Percentiles rank a stretch among this genome's conserved stretches.
Evolutionary conservation across 2,797 vertebrate species (phyloP).

Genomic region (Syncerus caffer): DNA sequence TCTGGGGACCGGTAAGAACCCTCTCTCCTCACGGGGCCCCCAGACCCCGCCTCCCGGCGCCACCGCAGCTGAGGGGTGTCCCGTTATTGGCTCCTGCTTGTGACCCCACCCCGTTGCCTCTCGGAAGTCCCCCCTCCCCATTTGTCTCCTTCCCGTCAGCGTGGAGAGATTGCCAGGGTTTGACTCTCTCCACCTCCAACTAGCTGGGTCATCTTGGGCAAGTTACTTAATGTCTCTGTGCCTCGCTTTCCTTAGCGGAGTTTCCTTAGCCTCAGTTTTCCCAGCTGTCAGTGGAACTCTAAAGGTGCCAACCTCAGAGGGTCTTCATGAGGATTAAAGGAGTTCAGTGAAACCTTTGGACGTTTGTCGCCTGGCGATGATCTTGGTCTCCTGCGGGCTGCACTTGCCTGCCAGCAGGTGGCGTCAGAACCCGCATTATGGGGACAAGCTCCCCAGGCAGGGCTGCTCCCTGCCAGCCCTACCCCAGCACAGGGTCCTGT

Average conservation of each 20-base stretch:
- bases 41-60: neutral
- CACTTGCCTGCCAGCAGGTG: conserved; percentile 34
- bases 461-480: neutral
- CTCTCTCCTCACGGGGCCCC: neutral
- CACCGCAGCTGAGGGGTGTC: neutral
- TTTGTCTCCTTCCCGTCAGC: neutral
- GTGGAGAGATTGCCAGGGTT: neutral
- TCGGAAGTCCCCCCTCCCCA: neutral
- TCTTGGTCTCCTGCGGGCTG: neutral
- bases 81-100: rapidly evolving
- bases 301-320: neutral
- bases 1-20: conserved; percentile 95
- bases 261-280: neutral
- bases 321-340: neutral
- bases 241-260: neutral
- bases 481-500: neutral
- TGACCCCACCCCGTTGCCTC: neutral
- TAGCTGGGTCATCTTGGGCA: neutral
- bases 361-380: rapidly evolving
- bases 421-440: neutral
- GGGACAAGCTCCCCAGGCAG: rapidly evolving
- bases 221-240: neutral
- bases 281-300: neutral
- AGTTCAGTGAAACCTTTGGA: neutral
- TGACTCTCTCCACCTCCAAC: neutral